phyloP scores from a whole-genome alignment of 2,888 invertebrate genomes.

The Xestoiulus laeticollis region DNA sequence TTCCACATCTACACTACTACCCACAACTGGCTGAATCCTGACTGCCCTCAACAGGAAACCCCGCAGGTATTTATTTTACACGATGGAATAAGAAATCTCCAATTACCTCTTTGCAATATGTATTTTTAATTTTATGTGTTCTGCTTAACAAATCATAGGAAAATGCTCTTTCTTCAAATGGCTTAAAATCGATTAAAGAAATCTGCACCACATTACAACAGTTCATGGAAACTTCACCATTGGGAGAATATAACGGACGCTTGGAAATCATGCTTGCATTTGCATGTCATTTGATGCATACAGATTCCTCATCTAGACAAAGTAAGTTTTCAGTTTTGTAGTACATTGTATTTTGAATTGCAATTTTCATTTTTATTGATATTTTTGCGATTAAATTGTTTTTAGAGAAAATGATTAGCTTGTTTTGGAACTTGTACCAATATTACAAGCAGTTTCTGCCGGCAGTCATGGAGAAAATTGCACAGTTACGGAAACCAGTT shows the following conservation, averaged over 20 bases:
- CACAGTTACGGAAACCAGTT: constrained; percentile 78
- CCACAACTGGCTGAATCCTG: constrained; percentile 64
- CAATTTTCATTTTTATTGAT: constrained; percentile 43
- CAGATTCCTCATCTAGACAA: background rate
- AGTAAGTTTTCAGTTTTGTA: constrained; percentile 45
- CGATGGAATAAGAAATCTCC: background rate
- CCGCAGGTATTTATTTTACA: background rate
- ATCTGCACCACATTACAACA: constrained; percentile 74
- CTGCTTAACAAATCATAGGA: constrained; percentile 53
- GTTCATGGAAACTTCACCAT: constrained; percentile 82
- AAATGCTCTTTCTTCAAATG: background rate
- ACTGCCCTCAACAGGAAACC: background rate
- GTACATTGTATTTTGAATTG: background rate
- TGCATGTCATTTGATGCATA: constrained; percentile 74
- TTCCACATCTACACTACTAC: constrained; percentile 76
- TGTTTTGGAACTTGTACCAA: constrained; percentile 80
- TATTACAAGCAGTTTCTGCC: constrained; percentile 83
- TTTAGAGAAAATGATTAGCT: constrained; percentile 59
- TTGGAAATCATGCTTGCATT: constrained; percentile 81
- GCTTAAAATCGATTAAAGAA: constrained; percentile 61
- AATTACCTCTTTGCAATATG: no score
- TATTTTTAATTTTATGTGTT: background rate
- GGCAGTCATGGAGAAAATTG: constrained; percentile 73
- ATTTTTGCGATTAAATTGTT: constrained; percentile 55
- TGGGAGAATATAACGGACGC: constrained; percentile 84